Evolutionary conservation across 1,140 invertebrate genomes (phyloP), one percentile per base, ranked within the genome.

Genomic region (Drosophila aff.): DNA sequence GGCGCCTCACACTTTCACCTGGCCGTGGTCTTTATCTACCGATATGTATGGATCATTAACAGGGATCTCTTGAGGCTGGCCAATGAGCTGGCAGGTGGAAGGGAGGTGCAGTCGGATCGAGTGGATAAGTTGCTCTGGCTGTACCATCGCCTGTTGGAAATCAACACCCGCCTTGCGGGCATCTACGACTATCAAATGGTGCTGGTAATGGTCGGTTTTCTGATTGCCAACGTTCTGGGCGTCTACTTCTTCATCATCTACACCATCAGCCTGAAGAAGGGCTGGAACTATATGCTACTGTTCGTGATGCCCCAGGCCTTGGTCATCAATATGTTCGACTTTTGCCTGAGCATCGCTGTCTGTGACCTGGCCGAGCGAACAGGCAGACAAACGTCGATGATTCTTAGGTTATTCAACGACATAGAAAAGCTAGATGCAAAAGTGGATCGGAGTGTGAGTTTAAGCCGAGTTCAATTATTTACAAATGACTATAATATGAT

Each of bases 11-110:
- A 87, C 28, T 87, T 73, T 36, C 76, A 87, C 57, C 28, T 87
- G 46, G 47, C 47, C 0, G 44, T 87, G 4, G 16, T 80, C 2
- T 58, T 40, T 4, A 71, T 83, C 13, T 87, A 87, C 44, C 76
- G 83, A 1, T 73, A 16, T n/a, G 11, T 87, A 7, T 87, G 83
- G 83, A 69, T 47, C 5, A 59, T 87, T 1, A 87, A 87, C 38
- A 28, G 61, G 11, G 33, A 87, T 11, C 55, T 87, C 0, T 44
- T 80, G n/a, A 13, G 26, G 13, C 33, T 83, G n/a, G 72, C 49
- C 11, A 68, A 69, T 68, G 28, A 47, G 0, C 26, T 65, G 2
- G 46, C 38, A 7, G 43, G 11, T 4, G 26, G 28, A 0, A 10
- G 21, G 13, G 7, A 13, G 0, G 46, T 16, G 8, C 16, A 63